Conservation (phyloP, 2,113 vertebrate genomes). For the Cyrtonyx montezumae region DNA sequence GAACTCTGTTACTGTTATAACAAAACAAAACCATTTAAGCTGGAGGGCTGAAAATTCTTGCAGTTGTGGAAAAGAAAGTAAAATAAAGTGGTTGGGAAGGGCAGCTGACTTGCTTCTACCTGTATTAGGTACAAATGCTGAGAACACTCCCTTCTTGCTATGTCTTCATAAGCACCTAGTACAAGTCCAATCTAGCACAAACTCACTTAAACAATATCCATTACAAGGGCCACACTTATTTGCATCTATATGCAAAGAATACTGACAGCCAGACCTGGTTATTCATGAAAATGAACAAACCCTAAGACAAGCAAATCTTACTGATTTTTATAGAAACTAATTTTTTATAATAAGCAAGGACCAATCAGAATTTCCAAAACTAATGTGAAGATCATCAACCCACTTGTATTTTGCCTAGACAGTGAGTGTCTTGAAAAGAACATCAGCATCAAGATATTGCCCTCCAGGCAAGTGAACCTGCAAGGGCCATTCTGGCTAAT, state of each 20-base stretch:
- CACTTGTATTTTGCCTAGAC: neutral
- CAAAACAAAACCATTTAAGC: slow-evolving; percentile 1
- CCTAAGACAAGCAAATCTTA: neutral
- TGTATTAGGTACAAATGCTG: neutral
- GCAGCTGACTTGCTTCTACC: neutral
- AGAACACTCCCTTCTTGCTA: neutral
- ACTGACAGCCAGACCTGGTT: neutral
- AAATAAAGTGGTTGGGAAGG: neutral
- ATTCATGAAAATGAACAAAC: neutral
- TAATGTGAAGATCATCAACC: neutral
- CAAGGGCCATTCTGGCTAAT: neutral
- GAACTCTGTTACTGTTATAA: neutral
- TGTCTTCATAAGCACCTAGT: neutral
- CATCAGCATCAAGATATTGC: neutral
- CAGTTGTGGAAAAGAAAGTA: neutral
- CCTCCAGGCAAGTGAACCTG: neutral
- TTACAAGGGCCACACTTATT: neutral
- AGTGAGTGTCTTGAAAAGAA: neutral
- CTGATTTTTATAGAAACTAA: neutral
- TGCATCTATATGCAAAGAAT: neutral
- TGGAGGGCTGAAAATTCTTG: neutral
- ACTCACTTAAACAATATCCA: neutral
- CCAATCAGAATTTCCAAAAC: neutral
- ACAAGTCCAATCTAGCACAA: neutral
- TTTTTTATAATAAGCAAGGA: neutral